Conservation (phyloP, 2,797 vertebrate species). For the Selene dorsalis region DNA sequence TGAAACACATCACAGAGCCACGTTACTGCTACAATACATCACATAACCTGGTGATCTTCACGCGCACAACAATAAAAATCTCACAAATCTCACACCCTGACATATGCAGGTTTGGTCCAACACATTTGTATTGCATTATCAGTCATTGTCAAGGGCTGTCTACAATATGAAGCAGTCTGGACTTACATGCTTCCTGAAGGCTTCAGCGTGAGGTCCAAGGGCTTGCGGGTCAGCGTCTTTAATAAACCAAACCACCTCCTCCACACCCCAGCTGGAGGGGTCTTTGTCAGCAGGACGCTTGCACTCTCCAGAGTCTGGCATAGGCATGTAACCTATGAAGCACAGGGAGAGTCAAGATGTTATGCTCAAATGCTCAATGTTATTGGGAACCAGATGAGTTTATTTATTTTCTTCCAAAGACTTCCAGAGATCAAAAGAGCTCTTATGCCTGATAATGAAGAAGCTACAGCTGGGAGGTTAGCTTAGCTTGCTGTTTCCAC, state of each 20-base stretch:
- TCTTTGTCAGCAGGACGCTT: slow-evolving; percentile 87
- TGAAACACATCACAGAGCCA: slow-evolving; percentile 69
- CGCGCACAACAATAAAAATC: not conserved
- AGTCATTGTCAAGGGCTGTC: not conserved
- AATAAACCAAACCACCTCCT: slow-evolving; percentile 95
- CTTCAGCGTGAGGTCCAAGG: slow-evolving; percentile 93
- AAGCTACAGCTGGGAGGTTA: not conserved
- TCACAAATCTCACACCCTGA: not conserved
- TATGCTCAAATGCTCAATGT: not conserved
- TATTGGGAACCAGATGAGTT: not conserved
- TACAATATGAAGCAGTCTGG: not conserved
- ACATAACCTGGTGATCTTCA: not conserved
- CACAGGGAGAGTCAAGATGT: slow-evolving; percentile 7
- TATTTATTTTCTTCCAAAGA: not conserved
- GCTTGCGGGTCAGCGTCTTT: slow-evolving; percentile 95
- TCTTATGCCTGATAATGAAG: not conserved
- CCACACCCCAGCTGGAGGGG: slow-evolving; percentile 93
- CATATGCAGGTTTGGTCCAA: not conserved
- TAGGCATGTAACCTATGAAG: slow-evolving; percentile 86
- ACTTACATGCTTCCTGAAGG: slow-evolving; percentile 97
- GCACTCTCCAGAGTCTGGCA: slow-evolving; percentile 83
- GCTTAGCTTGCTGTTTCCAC: not conserved
- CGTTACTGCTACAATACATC: not conserved
- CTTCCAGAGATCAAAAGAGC: not conserved
- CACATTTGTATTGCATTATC: slow-evolving; percentile 1